phyloP scores from a whole-genome alignment of 2,797 vertebrate genomes.

The Corythornis leucogaster region DNA sequence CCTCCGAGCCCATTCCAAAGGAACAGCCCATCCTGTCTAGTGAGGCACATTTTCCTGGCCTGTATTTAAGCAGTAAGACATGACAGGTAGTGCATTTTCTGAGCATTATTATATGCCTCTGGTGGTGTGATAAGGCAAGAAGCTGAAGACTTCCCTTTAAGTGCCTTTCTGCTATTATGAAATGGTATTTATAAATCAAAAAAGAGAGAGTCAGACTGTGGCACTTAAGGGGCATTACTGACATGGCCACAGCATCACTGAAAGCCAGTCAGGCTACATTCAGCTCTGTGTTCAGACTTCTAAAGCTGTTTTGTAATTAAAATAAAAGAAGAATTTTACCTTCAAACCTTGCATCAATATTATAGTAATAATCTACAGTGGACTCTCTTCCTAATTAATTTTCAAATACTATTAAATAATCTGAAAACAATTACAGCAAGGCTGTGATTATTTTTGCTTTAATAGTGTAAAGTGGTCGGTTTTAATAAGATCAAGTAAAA shows the following conservation, averaged over 20 bases:
- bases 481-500: not conserved
- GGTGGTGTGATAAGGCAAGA: constrained; percentile 23
- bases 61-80: constrained; percentile 66
- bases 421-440: not conserved
- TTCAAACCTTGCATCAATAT: not conserved
- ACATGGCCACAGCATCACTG: not conserved
- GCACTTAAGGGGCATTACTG: constrained; percentile 34
- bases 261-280: not conserved
- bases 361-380: not conserved
- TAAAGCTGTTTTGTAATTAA: constrained; percentile 14
- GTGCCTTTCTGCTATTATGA: constrained; percentile 39
- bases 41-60: constrained; percentile 20
- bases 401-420: not conserved
- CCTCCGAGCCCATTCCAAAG: not conserved
- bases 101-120: constrained; percentile 55
- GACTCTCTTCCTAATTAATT: not conserved
- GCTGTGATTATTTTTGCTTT: not conserved
- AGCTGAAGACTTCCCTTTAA: constrained; percentile 13
- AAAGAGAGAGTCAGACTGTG: not conserved
- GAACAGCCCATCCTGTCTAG: not conserved
- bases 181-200: constrained; percentile 58
- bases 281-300: constrained; percentile 10
- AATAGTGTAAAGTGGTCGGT: not conserved
- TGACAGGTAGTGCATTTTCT: constrained; percentile 64
- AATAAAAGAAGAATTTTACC: not conserved